phyloP scores from a whole-genome alignment of 2,888 invertebrate genomes.

The Brenthis daphne region DNA sequence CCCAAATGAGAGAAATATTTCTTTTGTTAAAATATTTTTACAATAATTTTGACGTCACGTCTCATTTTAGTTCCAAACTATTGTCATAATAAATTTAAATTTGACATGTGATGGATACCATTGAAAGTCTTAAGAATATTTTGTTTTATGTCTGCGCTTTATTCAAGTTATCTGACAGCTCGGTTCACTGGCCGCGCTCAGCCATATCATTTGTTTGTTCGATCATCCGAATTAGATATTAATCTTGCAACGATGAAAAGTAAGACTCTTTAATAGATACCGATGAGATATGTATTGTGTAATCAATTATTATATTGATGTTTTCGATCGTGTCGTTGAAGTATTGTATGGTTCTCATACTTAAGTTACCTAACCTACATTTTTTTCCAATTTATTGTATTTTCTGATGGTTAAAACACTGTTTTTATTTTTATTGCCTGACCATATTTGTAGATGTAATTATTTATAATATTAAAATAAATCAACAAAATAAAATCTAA shows the following conservation, averaged over 20 bases:
- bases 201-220: constrained; percentile 77
- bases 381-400: too few relatives aligned
- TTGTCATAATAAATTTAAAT: neutral
- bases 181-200: constrained; percentile 65
- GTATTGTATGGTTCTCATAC: constrained; percentile 28
- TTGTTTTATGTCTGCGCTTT: constrained; percentile 24
- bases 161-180: constrained; percentile 57
- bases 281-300: constrained; percentile 40
- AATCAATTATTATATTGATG: constrained; percentile 31
- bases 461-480: too few relatives aligned
- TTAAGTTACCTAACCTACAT: too few relatives aligned
- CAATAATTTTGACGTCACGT: too few relatives aligned
- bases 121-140: constrained; percentile 22
- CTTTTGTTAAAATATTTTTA: too few relatives aligned
- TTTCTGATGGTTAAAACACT: too few relatives aligned
- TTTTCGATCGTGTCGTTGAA: constrained; percentile 44
- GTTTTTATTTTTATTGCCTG: too few relatives aligned
- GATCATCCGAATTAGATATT: constrained; percentile 70
- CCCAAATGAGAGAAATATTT: too few relatives aligned
- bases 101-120: neutral
- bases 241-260: constrained; percentile 71
- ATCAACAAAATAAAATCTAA: too few relatives aligned
- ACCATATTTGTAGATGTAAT: too few relatives aligned
- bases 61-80: too few relatives aligned
- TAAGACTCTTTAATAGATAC: constrained; percentile 67